Evolutionary conservation across 2,888 invertebrate genomes (phyloP).

Genomic region (Scotopteryx bipunctaria): DNA sequence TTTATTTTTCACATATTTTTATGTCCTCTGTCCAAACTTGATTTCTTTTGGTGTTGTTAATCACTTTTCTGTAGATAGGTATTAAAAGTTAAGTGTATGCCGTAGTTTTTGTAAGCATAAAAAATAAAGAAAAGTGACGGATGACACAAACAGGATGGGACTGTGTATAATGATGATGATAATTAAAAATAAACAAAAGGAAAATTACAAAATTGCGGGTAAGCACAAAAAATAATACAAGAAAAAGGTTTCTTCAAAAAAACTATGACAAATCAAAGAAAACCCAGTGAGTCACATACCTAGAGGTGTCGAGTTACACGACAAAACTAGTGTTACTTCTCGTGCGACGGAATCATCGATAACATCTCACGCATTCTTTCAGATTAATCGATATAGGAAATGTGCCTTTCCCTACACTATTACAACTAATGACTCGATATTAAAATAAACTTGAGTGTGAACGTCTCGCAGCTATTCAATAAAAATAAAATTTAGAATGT

Average conservation of each 20-base stretch:
- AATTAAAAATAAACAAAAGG: no score
- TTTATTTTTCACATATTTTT: not conserved
- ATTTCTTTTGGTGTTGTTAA: no score
- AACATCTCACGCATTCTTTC: constrained; percentile 51
- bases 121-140: no score
- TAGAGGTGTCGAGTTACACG: constrained; percentile 71
- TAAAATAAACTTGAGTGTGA: constrained; percentile 35
- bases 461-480: constrained; percentile 4
- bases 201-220: no score
- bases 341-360: constrained; percentile 65
- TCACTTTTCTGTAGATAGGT: no score
- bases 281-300: constrained; percentile 40
- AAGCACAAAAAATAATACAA: no score
- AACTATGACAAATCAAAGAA: not conserved
- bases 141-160: no score
- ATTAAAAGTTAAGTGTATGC: no score
- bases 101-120: no score
- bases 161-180: no score
- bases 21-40: no score
- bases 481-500: constrained; percentile 29
- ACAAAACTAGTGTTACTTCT: constrained; percentile 65
- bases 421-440: constrained; percentile 29
- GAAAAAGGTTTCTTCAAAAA: no score
- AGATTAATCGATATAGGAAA: constrained; percentile 52
- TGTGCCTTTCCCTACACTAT: constrained; percentile 36